phyloP scores from a whole-genome alignment of 2,888 invertebrate species.

The Papilio protenor region DNA sequence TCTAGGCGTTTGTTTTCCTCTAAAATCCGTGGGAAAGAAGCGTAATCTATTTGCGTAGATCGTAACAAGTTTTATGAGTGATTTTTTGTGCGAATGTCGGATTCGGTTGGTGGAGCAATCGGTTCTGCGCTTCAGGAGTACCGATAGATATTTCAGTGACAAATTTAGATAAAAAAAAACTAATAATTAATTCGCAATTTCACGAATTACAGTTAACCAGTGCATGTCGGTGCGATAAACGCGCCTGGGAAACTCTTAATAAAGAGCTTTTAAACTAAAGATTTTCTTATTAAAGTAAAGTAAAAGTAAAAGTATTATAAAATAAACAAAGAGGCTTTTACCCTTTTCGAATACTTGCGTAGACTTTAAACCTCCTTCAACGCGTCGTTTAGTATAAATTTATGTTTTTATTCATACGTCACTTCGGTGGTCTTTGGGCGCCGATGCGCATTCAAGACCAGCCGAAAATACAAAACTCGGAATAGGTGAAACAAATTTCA shows the following conservation, averaged over 20 bases:
- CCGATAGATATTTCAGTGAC: conserved; percentile 53
- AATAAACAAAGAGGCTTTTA: no score
- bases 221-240: conserved; percentile 59
- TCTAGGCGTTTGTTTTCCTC: conserved; percentile 50
- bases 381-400: conserved; percentile 43
- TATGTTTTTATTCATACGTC: conserved; percentile 52
- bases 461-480: conserved; percentile 55
- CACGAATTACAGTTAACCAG: conserved; percentile 66
- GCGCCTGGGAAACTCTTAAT: conserved; percentile 49
- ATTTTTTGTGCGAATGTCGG: conserved; percentile 66
- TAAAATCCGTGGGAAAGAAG: conserved; percentile 70
- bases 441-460: conserved; percentile 55
- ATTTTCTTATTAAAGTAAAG: background rate
- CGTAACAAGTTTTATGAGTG: conserved; percentile 56
- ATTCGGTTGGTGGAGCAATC: conserved; percentile 67
- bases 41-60: conserved; percentile 59
- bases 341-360: background rate
- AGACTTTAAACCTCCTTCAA: conserved; percentile 29
- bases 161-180: conserved; percentile 55
- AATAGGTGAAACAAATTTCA: conserved; percentile 74
- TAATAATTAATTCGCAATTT: conserved; percentile 59
- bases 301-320: no score
- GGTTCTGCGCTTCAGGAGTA: conserved; percentile 66
- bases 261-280: conserved; percentile 46
- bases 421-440: conserved; percentile 63